Percentiles rank a stretch among this genome's conserved stretches.
phyloP scores from a whole-genome alignment of 37 sponge, comb jelly and placozoan genomes.

The Aplysina aerophoba region DNA sequence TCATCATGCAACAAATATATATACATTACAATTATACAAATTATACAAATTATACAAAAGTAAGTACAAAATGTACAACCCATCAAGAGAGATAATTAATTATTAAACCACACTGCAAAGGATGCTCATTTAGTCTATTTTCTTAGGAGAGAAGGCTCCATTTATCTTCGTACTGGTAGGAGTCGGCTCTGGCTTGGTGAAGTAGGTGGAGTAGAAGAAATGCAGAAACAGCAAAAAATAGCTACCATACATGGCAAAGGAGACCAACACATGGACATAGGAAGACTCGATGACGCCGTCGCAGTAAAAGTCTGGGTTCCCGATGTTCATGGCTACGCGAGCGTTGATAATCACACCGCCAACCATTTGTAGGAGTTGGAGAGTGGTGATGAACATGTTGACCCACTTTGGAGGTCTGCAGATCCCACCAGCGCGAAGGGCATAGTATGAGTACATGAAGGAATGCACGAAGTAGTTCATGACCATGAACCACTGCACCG shows the following conservation, averaged over 20 bases:
- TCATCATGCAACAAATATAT: too few relatives aligned
- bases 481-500: conserved; percentile 69
- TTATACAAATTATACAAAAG: too few relatives aligned
- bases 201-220: conserved; percentile 81
- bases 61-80: too few relatives aligned
- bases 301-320: conserved; percentile 51
- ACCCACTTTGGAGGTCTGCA: conserved; percentile 76
- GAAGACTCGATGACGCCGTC: conserved; percentile 45
- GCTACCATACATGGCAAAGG: conserved; percentile 79
- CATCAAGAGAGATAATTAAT: too few relatives aligned
- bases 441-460: conserved; percentile 92
- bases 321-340: not conserved
- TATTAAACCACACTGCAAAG: too few relatives aligned
- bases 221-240: conserved; percentile 82
- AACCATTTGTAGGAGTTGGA: conserved; percentile 92
- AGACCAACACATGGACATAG: conserved; percentile 31
- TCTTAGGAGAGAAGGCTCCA: too few relatives aligned
- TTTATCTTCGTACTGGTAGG: too few relatives aligned
- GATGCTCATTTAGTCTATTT: too few relatives aligned
- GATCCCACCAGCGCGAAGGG: conserved; percentile 68
- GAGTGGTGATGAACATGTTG: conserved; percentile 72
- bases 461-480: conserved; percentile 90
- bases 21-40: too few relatives aligned
- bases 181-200: not conserved
- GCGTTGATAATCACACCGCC: conserved; percentile 60